Percentiles rank a stretch among this genome's conserved stretches.
Conservation (phyloP, 2,113 vertebrate species). For the Takifugu bimaculatus region DNA sequence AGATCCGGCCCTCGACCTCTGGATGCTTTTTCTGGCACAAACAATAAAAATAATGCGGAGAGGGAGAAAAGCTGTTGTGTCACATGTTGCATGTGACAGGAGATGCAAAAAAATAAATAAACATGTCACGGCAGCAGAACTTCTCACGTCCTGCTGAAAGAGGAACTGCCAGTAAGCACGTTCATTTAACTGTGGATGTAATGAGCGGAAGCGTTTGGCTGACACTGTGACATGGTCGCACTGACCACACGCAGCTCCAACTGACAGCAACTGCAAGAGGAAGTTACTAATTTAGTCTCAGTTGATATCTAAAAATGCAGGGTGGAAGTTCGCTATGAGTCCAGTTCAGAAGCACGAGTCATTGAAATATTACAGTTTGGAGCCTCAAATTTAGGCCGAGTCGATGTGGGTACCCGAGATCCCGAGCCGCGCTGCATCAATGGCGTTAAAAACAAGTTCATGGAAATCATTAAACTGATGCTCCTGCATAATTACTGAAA, state of each 20-base stretch:
- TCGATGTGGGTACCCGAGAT: no score
- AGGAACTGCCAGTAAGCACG: slow-evolving; percentile 12
- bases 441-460: slow-evolving; percentile 7
- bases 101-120: not conserved
- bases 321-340: slow-evolving; percentile 37
- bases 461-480: slow-evolving; percentile 1
- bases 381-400: no score
- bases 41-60: no score
- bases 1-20: no score
- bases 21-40: no score
- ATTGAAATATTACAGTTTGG: not conserved
- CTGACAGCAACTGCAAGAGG: slow-evolving; percentile 23
- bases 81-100: not conserved
- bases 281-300: slow-evolving; percentile 41
- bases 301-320: slow-evolving; percentile 27
- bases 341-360: not conserved
- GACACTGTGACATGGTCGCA: slow-evolving; percentile 15
- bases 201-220: slow-evolving; percentile 10
- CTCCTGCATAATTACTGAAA: slow-evolving; percentile 5
- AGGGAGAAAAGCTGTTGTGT: no score
- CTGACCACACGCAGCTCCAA: slow-evolving; percentile 32
- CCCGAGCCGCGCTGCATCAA: no score
- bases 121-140: slow-evolving; percentile 11
- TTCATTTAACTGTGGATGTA: slow-evolving; percentile 1
- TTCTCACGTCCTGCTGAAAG: slow-evolving; percentile 24